These are phyloP conservation scores for Percopsis transmontana DNA, from an alignment of 2,113 vertebrate genomes.

Conservation along the genomic window DNA sequence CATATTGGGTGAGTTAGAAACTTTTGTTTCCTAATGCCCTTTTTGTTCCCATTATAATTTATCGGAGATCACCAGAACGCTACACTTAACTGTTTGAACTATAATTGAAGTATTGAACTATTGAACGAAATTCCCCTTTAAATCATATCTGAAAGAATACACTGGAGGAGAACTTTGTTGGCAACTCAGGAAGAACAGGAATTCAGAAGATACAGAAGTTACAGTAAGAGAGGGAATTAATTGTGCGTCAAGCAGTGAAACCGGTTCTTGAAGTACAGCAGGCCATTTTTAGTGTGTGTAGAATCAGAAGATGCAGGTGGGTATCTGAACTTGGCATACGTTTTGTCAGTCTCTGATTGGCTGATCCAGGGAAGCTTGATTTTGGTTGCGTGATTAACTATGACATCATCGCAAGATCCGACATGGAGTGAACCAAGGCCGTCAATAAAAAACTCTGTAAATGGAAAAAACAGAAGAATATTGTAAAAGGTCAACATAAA, in stretches of 20 bases:
- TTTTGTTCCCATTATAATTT: too few relatives aligned
- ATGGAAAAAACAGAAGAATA: constrained; percentile 1
- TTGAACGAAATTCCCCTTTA: neutral
- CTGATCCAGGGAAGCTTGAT: constrained; percentile 86
- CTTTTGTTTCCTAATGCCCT: too few relatives aligned
- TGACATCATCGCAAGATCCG: constrained; percentile 90
- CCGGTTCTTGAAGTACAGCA: constrained; percentile 91
- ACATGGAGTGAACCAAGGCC: constrained; percentile 88
- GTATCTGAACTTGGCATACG: constrained; percentile 88
- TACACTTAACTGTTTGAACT: too few relatives aligned
- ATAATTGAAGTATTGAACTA: too few relatives aligned
- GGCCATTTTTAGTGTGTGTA: constrained; percentile 77
- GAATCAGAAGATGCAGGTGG: constrained; percentile 79
- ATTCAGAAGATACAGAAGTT: constrained; percentile 23
- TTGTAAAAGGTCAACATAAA: neutral
- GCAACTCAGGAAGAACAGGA: constrained; percentile 59
- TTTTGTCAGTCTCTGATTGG: constrained; percentile 79
- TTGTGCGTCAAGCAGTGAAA: constrained; percentile 89
- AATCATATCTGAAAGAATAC: constrained; percentile 36
- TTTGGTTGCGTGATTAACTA: constrained; percentile 89
- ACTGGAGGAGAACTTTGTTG: constrained; percentile 58
- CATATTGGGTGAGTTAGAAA: too few relatives aligned
- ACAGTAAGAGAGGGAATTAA: constrained; percentile 58
- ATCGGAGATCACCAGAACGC: too few relatives aligned
- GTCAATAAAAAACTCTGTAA: constrained; percentile 92